Percentiles rank a stretch among this genome's conserved stretches.
Conservation (phyloP, 2,888 invertebrate genomes). For the Drosophila mulleri region DNA sequence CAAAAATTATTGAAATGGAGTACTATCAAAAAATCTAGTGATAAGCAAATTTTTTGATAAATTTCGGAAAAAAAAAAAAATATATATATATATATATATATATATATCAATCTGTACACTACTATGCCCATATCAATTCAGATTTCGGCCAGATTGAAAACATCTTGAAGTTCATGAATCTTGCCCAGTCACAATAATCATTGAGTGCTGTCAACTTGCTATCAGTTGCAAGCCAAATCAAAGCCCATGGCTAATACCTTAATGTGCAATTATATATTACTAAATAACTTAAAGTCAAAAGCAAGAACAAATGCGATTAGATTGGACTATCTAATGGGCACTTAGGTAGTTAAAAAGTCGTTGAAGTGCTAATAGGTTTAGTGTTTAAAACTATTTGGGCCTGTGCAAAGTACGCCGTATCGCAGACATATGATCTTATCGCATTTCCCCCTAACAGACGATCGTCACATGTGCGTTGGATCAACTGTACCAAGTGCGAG, state of each 20-base stretch:
- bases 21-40: no score
- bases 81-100: no score
- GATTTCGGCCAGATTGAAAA: background rate
- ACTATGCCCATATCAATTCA: background rate
- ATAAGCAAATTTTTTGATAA: no score
- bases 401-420: conserved; percentile 13
- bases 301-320: conserved; percentile 50
- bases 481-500: conserved; percentile 52
- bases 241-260: conserved; percentile 43
- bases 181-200: conserved; percentile 21
- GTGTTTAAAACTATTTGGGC: conserved; percentile 12
- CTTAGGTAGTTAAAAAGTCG: conserved; percentile 6
- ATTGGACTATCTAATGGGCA: conserved; percentile 32
- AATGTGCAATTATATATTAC: conserved; percentile 65
- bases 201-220: conserved; percentile 23
- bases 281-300: conserved; percentile 19
- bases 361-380: conserved; percentile 45
- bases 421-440: conserved; percentile 36
- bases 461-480: conserved; percentile 31
- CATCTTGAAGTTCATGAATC: background rate
- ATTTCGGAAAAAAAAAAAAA: no score
- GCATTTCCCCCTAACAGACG: background rate
- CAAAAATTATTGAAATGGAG: no score
- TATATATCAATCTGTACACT: no score
- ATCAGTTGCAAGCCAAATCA: conserved; percentile 53